Evolutionary conservation across 1,140 invertebrate genomes (phyloP), one percentile per base, ranked within the genome.

Genomic region (Arctopsyche grandis): DNA sequence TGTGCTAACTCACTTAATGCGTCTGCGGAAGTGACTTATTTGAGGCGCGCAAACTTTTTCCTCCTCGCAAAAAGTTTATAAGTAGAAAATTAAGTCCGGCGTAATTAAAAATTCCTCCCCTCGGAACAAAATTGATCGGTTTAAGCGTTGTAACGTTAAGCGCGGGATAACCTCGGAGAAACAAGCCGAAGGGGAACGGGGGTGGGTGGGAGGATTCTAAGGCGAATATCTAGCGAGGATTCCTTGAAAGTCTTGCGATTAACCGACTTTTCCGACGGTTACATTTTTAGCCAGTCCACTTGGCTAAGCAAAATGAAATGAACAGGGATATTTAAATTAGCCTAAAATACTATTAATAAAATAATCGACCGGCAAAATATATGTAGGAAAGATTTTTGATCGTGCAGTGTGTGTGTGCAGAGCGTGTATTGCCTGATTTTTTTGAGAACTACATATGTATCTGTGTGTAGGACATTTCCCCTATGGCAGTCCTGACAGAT

Each of bases 51-150:
- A 74, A 74, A 74, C 52, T 21, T 74, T 74, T 74, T 74, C 52
- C 46, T 22, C 22, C 43, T 29, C 1, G 66, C 16, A 52, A 70
- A n/a, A 74, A 74, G 71, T 74, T 74, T 74, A 48, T 74, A 74
- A 74, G 71, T 74, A 74, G 71, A 74, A 74, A 74, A 74, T 74
- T 74, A 74, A 74, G 71, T 74, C 71, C 71, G 71, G 71, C 48
- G 71, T 74, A 74, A 74, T 74, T 74, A 74, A 74, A 74, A 74
- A 74, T 74, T 74, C 71, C 38, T n/a, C 69, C 46, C 71, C n/a
- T 46, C 43, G 24, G 48, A 74, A 56, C 22, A 48, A 74, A 74
- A 74, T 74, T 74, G 71, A 74, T 74, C 71, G 38, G 44, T 74
- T 74, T 74, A 74, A 74, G 16, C 48, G 44, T 74, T 74, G 71